A percentile compares a stretch with the other conserved stretches of the same genome.
Evolutionary conservation across 2,797 vertebrate genomes (phyloP).

Genomic region (Channallabes apus): DNA sequence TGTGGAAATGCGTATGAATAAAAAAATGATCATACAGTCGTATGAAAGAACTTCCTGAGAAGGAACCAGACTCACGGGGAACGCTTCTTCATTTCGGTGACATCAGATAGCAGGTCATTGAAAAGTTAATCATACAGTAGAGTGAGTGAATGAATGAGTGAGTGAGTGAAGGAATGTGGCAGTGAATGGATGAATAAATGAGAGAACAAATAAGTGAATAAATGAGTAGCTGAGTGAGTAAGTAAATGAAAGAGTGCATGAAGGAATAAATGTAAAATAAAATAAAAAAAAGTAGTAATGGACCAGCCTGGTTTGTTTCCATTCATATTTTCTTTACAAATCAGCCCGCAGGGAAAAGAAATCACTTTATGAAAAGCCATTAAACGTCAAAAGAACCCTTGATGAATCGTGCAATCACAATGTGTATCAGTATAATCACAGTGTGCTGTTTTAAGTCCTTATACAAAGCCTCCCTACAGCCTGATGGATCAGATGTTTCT

Average conservation of each 20-base stretch:
- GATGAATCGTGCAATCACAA: background rate
- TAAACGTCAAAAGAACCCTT: background rate
- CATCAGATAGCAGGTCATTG: too few species aligned
- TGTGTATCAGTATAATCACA: background rate
- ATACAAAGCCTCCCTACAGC: background rate
- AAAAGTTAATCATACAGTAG: background rate
- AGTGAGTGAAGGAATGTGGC: too few species aligned
- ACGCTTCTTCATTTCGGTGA: too few species aligned
- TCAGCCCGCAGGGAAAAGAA: background rate
- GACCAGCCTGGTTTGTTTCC: background rate
- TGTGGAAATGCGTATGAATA: too few species aligned
- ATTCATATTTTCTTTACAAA: background rate
- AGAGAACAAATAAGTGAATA: background rate
- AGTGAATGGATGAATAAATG: background rate
- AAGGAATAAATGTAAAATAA: too few species aligned
- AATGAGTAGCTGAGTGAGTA: background rate
- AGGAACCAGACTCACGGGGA: too few species aligned
- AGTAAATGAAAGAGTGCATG: too few species aligned
- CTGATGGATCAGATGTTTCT: conserved; percentile 1
- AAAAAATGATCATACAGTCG: too few species aligned
- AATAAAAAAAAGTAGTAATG: too few species aligned
- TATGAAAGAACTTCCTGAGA: too few species aligned
- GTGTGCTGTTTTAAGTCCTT: background rate
- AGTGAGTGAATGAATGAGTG: background rate
- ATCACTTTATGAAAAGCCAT: background rate